Base-by-base conservation (phyloP, 1,140 invertebrate species). In the Bombus confusus region DNA sequence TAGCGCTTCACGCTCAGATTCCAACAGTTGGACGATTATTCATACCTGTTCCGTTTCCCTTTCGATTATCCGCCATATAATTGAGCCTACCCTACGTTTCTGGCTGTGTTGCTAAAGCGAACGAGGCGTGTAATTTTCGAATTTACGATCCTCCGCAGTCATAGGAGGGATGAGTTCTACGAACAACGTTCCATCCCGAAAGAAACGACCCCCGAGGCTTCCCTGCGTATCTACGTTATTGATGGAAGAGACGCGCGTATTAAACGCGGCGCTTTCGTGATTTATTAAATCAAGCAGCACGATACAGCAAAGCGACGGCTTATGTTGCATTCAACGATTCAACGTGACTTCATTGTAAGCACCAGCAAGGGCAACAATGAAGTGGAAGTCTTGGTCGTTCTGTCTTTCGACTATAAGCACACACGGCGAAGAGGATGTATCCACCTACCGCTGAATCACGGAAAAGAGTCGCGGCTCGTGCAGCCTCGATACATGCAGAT, bases 301-400 rank as follows among this genome's bases (percentile, higher is more conserved):
- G 77, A 64, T 72, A 15, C 5, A 41, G 68, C 43, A 52, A 57
- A 75, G 41, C 57, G n/a, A 39, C 39, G 57, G 52, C 57, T 74
- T 43, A 25, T 28, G 31, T 28, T 18, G 83, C 83, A 75, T 74
- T 74, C 62, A 75, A 75, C 71, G 84, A 85, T 81, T 81, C 84
- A 81, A 81, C 84, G 84, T 81, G 84, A 85, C 84, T 85, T 85
- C 59, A 75, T 85, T 85, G 84, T 68, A 68, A 85, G 59, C 84
- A 43, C 39, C 34, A 68, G 41, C 59, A 28, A 25, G 25, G 10
- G 41, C 59, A 31, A 31, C 78, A 68, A 81, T 68, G 71, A 75
- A 81, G 71, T 41, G 25, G n/a, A 69, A 39, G 37, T 15, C 25
- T 28, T 22, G 66, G 8, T n/a, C 13, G n/a, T 52, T 52, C 18